Evolutionary conservation across 1,140 invertebrate species (phyloP), one percentile per base, ranked within the genome.

Genomic region (Antheraea mylitta): DNA sequence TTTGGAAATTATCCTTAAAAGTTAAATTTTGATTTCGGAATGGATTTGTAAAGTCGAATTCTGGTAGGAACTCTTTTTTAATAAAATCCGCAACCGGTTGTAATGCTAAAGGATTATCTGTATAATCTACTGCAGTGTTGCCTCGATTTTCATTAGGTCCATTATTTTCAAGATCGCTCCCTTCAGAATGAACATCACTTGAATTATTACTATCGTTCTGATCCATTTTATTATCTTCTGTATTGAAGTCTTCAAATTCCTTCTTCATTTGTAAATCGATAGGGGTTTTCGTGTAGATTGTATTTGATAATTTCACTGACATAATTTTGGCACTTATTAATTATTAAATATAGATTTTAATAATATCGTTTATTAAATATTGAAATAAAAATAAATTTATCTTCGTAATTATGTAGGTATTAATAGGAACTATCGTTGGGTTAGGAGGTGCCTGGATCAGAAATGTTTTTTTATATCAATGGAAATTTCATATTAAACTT

Each of bases 361-460:
- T 63, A 81, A 78, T 85, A 85, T 64, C 75, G 76, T 82, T 80
- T 84, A 81, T 74, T 82, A 81, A 81, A 83, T 87, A 79, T 80
- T 72, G 79, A 88, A 87, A 81, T 79, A 84, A 88, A 87, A 86
- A 88, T 89, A 90, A 82, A 85, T 88, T 82, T 89, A 80, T 89
- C 82, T 90, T 84, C 80, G 75, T 87, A 81, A 77, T 91, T 37
- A 85, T 82, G 82, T 92, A 93, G 91, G 91, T 93, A 93, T 89
- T 92, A 83, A 83, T 93, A 93, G 92, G 91, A 93, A 93, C 92
- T 93, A 92, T 93, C 92, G 92, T 93, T 93, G 90, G 87, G 80
- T 87, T 87, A 83, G 85, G 86, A 90, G 87, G 85, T 86, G 85
- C 79, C 85, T 90, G 90, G 81, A 85, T 80, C 82, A 22, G 18